These are phyloP conservation scores for Trichoplusia ni DNA, from an alignment of 1,140 invertebrate species.

Conservation along the genomic window DNA sequence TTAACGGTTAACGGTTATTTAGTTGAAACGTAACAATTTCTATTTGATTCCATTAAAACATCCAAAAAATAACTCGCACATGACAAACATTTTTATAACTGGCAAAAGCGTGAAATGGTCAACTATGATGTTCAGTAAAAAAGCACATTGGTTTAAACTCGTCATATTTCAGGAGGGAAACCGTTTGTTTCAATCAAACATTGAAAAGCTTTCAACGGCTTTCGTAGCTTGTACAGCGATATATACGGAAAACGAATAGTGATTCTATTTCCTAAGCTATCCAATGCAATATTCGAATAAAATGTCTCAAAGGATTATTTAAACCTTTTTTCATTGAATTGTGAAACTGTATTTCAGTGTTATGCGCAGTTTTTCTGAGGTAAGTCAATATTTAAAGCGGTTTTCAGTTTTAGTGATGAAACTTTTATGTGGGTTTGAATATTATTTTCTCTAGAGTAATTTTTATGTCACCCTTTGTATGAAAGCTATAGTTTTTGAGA, in stretches of 20 bases:
- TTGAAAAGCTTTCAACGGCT: conserved; percentile 61
- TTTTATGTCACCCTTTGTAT: no score
- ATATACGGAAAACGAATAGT: conserved; percentile 7
- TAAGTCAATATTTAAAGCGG: no score
- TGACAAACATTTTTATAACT: no score
- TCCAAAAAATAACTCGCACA: no score
- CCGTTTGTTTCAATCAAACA: conserved; percentile 50
- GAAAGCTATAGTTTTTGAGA: no score
- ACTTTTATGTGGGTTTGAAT: no score
- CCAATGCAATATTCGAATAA: conserved; percentile 2
- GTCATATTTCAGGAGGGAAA: conserved; percentile 32
- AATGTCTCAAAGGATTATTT: neutral
- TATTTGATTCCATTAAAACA: no score
- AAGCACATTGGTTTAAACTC: conserved; percentile 35
- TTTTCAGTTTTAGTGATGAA: no score
- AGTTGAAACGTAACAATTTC: no score
- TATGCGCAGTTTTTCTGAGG: no score
- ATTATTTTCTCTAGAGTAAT: no score
- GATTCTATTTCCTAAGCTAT: conserved; percentile 17
- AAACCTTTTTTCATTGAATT: neutral
- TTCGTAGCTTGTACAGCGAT: conserved; percentile 26
- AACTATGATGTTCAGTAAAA: neutral
- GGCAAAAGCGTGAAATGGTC: neutral
- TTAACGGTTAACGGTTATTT: no score
- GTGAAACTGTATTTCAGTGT: neutral